These are phyloP conservation scores for Eulimnadia texana DNA, from an alignment of 1,140 invertebrate genomes.

Conservation along the genomic window DNA sequence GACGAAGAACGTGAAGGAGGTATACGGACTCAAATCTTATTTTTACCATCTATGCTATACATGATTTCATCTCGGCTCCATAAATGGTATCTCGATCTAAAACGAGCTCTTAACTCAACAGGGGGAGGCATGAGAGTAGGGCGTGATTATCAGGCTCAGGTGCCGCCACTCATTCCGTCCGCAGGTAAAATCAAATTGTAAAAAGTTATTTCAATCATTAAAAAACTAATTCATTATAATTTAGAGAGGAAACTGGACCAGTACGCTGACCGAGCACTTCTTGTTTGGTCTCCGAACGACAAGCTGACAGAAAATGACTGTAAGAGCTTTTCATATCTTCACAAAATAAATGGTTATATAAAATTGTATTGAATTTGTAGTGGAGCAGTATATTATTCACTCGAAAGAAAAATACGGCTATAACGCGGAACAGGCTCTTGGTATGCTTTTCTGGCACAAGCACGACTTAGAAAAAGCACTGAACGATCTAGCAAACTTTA, in stretches of 20 bases:
- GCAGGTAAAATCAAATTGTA: slow-evolving; percentile 33
- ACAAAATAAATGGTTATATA: slow-evolving; percentile 12
- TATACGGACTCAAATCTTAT: neutral
- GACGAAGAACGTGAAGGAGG: slow-evolving; percentile 10
- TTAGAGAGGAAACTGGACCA: slow-evolving; percentile 30
- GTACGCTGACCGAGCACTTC: slow-evolving; percentile 64
- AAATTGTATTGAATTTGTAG: slow-evolving; percentile 35
- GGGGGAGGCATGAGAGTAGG: slow-evolving; percentile 87
- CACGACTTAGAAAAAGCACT: slow-evolving; percentile 86
- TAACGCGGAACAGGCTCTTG: slow-evolving; percentile 90
- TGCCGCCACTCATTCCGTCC: slow-evolving; percentile 53
- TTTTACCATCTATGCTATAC: neutral
- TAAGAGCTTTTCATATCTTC: slow-evolving; percentile 36
- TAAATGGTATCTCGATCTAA: too few relatives aligned
- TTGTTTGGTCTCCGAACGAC: slow-evolving; percentile 87
- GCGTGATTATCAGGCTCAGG: slow-evolving; percentile 78
- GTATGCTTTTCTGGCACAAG: slow-evolving; percentile 97
- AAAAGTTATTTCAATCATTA: slow-evolving; percentile 12
- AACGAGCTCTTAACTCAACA: slow-evolving; percentile 24
- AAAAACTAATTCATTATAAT: slow-evolving; percentile 12
- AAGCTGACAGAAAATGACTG: slow-evolving; percentile 73
- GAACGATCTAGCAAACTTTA: slow-evolving; percentile 87
- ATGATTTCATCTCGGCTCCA: neutral
- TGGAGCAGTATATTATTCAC: slow-evolving; percentile 85
- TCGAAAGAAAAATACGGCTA: slow-evolving; percentile 98